phyloP scores from a whole-genome alignment of 2,113 vertebrate genomes.

The Pagrus major region DNA sequence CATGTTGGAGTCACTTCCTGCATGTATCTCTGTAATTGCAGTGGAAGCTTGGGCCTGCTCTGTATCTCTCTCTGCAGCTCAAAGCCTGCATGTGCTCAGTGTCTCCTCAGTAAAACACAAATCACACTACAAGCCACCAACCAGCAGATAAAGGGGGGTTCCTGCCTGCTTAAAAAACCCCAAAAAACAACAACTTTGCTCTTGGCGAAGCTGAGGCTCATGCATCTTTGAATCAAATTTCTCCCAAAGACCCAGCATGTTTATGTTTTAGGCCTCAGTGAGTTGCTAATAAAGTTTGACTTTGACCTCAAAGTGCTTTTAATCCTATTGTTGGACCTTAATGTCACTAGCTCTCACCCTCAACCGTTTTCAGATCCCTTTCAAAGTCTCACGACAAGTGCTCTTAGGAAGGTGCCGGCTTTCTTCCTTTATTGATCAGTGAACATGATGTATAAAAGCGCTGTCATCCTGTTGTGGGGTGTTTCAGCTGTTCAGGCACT shows the following conservation, averaged over 20 bases:
- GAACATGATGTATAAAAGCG: constrained; percentile 51
- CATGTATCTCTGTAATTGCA: constrained; percentile 14
- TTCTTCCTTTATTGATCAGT: constrained; percentile 66
- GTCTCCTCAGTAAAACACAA: constrained; percentile 14
- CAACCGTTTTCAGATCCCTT: constrained; percentile 1
- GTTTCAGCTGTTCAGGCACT: constrained; percentile 48
- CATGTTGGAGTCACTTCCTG: constrained; percentile 12
- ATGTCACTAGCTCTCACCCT: background rate
- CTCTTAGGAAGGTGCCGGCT: constrained; percentile 43
- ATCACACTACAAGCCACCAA: constrained; percentile 21
- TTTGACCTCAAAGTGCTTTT: constrained; percentile 23
- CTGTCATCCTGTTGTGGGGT: constrained; percentile 43
- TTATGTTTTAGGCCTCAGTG: constrained; percentile 31
- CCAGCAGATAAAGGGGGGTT: constrained; percentile 51
- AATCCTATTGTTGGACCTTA: constrained; percentile 33
- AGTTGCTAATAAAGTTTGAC: constrained; percentile 31
- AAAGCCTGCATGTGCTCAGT: background rate
- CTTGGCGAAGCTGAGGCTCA: background rate
- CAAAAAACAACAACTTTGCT: constrained; percentile 37
- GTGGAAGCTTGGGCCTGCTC: background rate
- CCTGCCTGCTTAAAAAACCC: constrained; percentile 6
- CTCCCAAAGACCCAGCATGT: constrained; percentile 36
- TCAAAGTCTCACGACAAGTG: constrained; percentile 46
- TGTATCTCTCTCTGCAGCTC: constrained; percentile 13
- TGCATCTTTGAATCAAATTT: constrained; percentile 37